Base-by-base conservation (phyloP, 2,113 vertebrate species). In the Zeus faber region DNA sequence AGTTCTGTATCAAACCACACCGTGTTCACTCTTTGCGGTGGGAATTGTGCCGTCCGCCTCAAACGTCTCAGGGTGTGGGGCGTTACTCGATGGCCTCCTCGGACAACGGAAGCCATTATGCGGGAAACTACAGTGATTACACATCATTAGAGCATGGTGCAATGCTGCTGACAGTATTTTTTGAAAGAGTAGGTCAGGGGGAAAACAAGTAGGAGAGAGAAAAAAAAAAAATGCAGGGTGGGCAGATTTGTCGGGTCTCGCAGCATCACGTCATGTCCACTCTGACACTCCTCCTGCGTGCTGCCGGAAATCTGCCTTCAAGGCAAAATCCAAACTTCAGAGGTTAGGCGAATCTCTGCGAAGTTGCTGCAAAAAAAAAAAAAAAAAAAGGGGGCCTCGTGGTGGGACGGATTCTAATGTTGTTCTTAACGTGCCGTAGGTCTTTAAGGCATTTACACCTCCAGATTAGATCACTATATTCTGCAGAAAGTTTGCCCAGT, bases 91-190 rank as follows among this genome's bases (percentile, higher is more conserved):
- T 74, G 57, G 52, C 66, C 45, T 74, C 68, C 51, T 49, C 54
- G 54, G 72, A 60, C 64, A 65, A 49, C 73, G 5, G 44, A 62
- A 62, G 67, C 57, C 63, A 77, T 76, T 83, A 80, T 77, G 75
- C 77, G 77, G 70, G 50, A 71, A 87, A 70, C 65, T 74, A 57
- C 67, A 67, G 74, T 65, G 79, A 85, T 80, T 77, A 83, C 72
- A 77, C 72, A 76, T 85, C 76, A 79, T 85, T 81, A 84, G 64
- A 68, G 56, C 50, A 23, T 1, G 20, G 35, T 69, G 64, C 57
- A 70, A 57, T 82, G 79, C 67, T 84, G 85, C 81, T 85, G 83
- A 85, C 83, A 67, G 16, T 69, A 74, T 73, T 69, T 69, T 84
- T 66, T 61, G n/a, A 70, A 78, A 58, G 33, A 76, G 67, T 76